These are phyloP conservation scores for Etia nguti DNA, from an alignment of 2,113 vertebrate species.

Conservation along the genomic window DNA sequence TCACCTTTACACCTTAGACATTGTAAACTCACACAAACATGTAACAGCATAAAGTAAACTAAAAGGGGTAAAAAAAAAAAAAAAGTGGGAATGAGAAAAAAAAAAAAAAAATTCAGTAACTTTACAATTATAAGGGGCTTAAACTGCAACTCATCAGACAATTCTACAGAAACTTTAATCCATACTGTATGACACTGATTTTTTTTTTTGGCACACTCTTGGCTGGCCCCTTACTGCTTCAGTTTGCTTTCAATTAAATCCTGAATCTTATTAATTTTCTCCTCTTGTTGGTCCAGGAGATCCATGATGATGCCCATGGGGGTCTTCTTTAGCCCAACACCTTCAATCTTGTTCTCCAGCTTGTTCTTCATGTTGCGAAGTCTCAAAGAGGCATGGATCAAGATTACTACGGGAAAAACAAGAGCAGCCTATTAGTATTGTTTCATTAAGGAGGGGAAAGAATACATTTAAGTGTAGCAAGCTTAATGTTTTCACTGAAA, in stretches of 20 bases:
- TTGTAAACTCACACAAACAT: neutral
- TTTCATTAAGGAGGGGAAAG: neutral
- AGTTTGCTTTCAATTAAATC: constrained; percentile 84
- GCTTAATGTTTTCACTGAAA: neutral
- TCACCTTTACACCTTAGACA: neutral
- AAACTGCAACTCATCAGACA: neutral
- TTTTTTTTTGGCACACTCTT: neutral
- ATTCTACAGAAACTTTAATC: neutral
- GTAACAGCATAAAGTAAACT: neutral
- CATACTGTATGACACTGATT: neutral
- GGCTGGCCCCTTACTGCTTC: constrained; percentile 75
- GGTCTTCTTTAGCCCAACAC: constrained; percentile 88
- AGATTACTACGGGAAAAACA: constrained; percentile 77
- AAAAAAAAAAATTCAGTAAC: neutral
- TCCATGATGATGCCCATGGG: constrained; percentile 94
- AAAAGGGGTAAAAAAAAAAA: neutral
- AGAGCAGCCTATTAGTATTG: neutral
- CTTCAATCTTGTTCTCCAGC: constrained; percentile 95
- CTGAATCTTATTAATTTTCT: constrained; percentile 84
- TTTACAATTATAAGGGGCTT: neutral
- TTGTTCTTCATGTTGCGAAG: constrained; percentile 94
- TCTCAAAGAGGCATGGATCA: constrained; percentile 90
- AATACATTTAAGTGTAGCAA: neutral
- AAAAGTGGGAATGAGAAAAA: neutral
- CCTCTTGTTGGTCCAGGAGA: constrained; percentile 94